Percentiles rank a stretch among this genome's conserved stretches.
Conservation (phyloP, 2,888 invertebrate genomes). For the Tiliacea citrago region DNA sequence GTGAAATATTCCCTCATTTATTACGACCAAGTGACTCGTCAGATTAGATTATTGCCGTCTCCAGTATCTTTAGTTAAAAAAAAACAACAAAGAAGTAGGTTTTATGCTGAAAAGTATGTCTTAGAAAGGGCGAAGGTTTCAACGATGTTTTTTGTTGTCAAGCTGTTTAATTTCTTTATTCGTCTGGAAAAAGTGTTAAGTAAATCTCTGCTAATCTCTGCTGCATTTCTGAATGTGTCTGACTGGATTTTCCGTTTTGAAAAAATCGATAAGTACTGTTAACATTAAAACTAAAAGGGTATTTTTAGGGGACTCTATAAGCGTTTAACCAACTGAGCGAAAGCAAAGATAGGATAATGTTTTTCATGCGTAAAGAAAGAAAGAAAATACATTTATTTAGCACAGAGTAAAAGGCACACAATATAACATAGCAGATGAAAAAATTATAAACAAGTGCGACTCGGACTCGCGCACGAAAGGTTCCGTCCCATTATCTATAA, state of each 20-base stretch:
- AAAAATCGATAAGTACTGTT: no score
- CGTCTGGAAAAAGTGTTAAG: slow-evolving; percentile 13
- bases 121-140: slow-evolving; percentile 30
- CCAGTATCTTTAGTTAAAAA: slow-evolving; percentile 26
- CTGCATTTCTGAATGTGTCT: neutral
- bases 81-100: slow-evolving; percentile 36
- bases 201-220: neutral
- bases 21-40: slow-evolving; percentile 59
- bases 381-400: no score
- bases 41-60: slow-evolving; percentile 56
- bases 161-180: slow-evolving; percentile 28
- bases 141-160: neutral
- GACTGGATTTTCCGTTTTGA: neutral
- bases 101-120: slow-evolving; percentile 43
- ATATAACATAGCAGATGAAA: no score
- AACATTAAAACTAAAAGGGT: neutral
- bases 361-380: neutral
- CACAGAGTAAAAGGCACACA: no score
- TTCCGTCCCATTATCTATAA: no score
- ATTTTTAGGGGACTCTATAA: neutral
- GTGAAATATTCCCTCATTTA: slow-evolving; percentile 62
- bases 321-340: neutral
- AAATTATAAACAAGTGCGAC: no score
- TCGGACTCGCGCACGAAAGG: no score
- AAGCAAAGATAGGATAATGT: neutral